phyloP scores from a whole-genome alignment of 2,797 vertebrate genomes.

The Tapirus indicus region DNA sequence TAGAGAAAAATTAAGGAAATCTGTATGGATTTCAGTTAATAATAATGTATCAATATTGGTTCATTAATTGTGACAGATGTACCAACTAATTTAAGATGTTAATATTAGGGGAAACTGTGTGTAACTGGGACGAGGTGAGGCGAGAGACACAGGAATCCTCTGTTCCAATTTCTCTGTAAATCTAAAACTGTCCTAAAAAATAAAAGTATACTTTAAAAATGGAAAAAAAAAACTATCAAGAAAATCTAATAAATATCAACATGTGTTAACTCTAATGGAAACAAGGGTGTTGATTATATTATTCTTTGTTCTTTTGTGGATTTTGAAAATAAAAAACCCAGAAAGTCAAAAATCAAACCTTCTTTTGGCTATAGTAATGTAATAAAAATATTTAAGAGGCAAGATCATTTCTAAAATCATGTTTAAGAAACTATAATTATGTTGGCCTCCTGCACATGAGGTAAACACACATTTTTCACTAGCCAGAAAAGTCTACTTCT shows the following conservation, averaged over 20 bases:
- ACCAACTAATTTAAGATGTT: neutral
- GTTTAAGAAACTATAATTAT: neutral
- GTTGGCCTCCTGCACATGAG: neutral
- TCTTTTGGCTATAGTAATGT: neutral
- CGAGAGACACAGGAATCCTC: neutral
- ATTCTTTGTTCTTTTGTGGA: neutral
- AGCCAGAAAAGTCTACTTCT: conserved; percentile 14
- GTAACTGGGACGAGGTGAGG: rapidly evolving
- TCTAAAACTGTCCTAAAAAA: conserved; percentile 19
- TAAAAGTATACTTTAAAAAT: neutral
- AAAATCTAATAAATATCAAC: neutral
- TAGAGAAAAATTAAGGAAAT: neutral
- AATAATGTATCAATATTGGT: neutral
- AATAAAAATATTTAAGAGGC: neutral
- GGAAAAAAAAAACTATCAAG: neutral
- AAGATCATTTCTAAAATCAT: neutral
- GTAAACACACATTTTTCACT: conserved; percentile 5
- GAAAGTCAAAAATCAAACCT: conserved; percentile 33
- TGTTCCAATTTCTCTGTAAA: conserved; percentile 32
- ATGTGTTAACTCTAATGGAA: conserved; percentile 2
- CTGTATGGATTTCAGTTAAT: neutral
- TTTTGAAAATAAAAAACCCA: neutral
- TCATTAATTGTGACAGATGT: neutral
- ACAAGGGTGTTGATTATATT: neutral
- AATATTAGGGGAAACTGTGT: neutral